Conservation (phyloP, 2,797 vertebrate genomes). For the Okamejei kenojei region DNA sequence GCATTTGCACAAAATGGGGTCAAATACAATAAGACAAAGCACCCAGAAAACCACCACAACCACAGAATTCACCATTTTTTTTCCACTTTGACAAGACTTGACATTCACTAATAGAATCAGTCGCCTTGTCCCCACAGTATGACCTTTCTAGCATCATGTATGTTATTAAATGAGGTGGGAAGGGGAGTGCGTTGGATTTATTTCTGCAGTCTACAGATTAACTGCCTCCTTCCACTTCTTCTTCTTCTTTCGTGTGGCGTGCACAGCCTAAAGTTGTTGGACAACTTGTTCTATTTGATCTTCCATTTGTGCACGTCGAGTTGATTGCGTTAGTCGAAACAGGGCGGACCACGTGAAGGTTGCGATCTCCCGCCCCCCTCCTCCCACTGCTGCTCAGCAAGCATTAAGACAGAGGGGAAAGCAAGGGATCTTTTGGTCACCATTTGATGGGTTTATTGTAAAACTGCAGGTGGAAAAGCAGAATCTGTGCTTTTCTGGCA, state of each 20-base stretch:
- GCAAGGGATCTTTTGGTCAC: not conserved
- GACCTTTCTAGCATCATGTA: not conserved
- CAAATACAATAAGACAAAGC: constrained; percentile 7
- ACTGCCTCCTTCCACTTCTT: not conserved
- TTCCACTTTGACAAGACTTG: constrained; percentile 11
- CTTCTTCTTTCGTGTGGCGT: no score
- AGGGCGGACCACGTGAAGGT: no score
- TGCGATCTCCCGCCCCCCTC: no score
- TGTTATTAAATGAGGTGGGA: not conserved
- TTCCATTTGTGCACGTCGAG: no score
- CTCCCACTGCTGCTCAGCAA: not conserved
- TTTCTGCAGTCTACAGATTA: not conserved
- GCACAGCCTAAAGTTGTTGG: no score
- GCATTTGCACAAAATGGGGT: constrained; percentile 12
- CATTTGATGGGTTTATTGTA: not conserved
- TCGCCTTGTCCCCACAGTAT: not conserved
- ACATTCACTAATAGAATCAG: constrained; percentile 18
- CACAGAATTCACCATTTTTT: not conserved
- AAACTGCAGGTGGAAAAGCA: not conserved
- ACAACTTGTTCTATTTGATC: no score
- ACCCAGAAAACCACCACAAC: not conserved
- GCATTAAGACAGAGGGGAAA: not conserved
- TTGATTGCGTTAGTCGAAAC: no score
- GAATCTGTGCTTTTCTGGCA: not conserved
- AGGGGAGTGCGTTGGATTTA: not conserved